Percentiles rank a stretch among this genome's conserved stretches.
Evolutionary conservation across 2,888 invertebrate species (phyloP).

Genomic region (Cheilosia urbana): DNA sequence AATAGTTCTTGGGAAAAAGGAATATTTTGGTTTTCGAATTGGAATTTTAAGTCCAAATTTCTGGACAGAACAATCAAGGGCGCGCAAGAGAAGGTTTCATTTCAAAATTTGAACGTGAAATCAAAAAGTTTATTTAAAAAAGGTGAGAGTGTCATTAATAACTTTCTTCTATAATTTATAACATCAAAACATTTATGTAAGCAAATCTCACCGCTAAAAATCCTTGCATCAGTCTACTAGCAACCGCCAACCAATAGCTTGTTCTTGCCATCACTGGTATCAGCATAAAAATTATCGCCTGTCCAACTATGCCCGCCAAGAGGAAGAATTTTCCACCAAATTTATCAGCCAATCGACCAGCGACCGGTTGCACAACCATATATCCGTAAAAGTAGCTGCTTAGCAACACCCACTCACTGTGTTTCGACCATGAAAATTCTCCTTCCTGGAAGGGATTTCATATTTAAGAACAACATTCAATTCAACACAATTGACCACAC

Average conservation of each 20-base stretch:
- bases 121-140: no score
- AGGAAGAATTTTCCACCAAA: conserved; percentile 83
- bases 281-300: conserved; percentile 83
- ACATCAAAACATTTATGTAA: neutral
- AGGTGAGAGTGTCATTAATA: no score
- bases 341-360: conserved; percentile 83
- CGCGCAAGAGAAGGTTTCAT: no score
- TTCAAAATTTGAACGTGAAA: no score
- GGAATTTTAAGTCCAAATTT: no score
- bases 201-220: conserved; percentile 83
- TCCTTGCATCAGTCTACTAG: conserved; percentile 84
- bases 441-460: conserved; percentile 78
- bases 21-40: no score
- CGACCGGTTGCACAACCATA: conserved; percentile 82
- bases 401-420: conserved; percentile 84
- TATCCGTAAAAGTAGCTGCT: conserved; percentile 86
- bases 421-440: conserved; percentile 85
- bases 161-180: no score
- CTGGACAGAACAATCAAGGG: no score
- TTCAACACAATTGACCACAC: conserved; percentile 19
- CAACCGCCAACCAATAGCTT: conserved; percentile 81
- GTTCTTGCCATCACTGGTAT: conserved; percentile 84
- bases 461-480: neutral
- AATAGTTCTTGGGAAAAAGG: no score
- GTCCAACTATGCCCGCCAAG: conserved; percentile 80